Evolutionary conservation across 2,797 vertebrate genomes (phyloP).

Genomic region (Champsocephalus gunnari): DNA sequence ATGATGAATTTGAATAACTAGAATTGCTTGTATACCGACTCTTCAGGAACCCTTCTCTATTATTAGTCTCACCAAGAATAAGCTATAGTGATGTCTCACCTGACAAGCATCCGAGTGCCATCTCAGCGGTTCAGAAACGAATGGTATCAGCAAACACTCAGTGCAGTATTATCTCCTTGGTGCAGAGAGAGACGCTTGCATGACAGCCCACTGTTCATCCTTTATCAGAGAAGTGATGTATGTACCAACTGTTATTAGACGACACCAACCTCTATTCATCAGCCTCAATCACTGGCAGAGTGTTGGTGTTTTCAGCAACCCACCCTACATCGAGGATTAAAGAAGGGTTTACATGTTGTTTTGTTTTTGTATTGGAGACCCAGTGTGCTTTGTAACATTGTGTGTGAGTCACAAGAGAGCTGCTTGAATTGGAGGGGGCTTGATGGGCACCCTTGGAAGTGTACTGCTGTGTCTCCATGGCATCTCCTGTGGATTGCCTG

Average conservation of each 20-base stretch:
- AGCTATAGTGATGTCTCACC: slow-evolving; percentile 16
- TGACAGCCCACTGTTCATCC: slow-evolving; percentile 9
- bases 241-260: slow-evolving; percentile 11
- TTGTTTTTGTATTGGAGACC: not conserved
- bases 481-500: slow-evolving; percentile 12
- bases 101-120: not conserved
- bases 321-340: not conserved
- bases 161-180: not conserved
- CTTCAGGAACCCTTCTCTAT: not conserved
- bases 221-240: not conserved
- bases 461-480: not conserved
- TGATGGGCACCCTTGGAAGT: slow-evolving; percentile 9
- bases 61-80: slow-evolving; percentile 20
- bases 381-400: not conserved
- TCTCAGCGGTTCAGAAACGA: slow-evolving; percentile 40
- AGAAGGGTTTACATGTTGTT: not conserved
- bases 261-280: slow-evolving; percentile 24
- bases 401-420: not conserved
- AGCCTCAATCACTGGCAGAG: not conserved
- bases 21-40: not conserved
- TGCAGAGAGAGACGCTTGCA: not conserved
- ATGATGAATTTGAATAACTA: not conserved
- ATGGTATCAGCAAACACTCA: slow-evolving; percentile 33
- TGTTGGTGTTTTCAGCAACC: not conserved
- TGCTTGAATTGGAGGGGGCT: not conserved